Evolutionary conservation across 2,888 invertebrate genomes (phyloP), one percentile per base, ranked within the genome.

Genomic region (Axea sp.): DNA sequence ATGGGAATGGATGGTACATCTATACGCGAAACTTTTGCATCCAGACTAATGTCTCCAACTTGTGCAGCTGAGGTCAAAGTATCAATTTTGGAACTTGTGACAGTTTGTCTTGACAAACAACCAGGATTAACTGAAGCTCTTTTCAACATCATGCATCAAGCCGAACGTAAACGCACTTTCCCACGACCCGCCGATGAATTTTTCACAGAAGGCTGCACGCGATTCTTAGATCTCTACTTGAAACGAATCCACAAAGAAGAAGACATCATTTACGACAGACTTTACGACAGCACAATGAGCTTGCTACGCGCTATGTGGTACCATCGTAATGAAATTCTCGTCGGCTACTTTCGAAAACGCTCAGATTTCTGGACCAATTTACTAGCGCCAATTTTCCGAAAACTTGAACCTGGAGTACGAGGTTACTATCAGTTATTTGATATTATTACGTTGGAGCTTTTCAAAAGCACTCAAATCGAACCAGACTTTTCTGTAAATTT

Each of bases 1-100:
- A 88, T 92, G 82, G 91, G 91, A 7, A 89, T 89, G 82, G 90
- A 91, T 64, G 90, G 91, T 0, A 90, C 90, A 1, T 88, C 90
- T 0, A 89, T 91, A 69, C 85, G 91, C n/a, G 91, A 91, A 76
- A 89, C 90, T 6, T 89, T 90, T 37, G 87, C 91, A 2, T 88
- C 89, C 1, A 86, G 91, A 33, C 82, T 92, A 2, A 89, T 90
- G 81, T 89, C 89, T 0, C 85, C 87, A 0, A 89, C 89, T 2
- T 91, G 91, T 31, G 84, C 84, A 0, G 83, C 82, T 0, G 86
- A 87, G 51, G 85, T 88, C 0, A 89, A 89, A 77, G 88, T 89
- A 0, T 88, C 89, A 0, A 86, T 89, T 30, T 76, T 89, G 0
- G 88, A 89, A 59, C 78, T 89, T n/a, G 86, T 89, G 1, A 86